phyloP scores from a whole-genome alignment of 2,888 invertebrate genomes.

The Lepidonotus clava region DNA sequence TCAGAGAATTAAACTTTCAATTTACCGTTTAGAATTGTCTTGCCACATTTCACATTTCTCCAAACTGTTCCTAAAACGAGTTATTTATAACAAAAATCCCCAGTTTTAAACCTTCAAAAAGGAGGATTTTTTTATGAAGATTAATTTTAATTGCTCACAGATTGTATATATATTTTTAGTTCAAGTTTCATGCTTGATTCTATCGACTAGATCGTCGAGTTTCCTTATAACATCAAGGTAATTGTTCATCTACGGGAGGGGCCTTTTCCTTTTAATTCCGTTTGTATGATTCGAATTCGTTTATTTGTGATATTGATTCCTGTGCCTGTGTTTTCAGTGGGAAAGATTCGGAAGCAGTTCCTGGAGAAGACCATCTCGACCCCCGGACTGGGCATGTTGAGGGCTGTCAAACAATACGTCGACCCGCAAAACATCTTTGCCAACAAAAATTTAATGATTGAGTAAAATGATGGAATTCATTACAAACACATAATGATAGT shows the following conservation, averaged over 20 bases:
- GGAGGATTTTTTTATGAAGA: neutral
- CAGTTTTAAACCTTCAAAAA: too few species aligned
- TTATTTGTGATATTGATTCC: neutral
- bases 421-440: conserved; percentile 98
- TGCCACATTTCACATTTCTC: too few species aligned
- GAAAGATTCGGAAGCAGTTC: conserved; percentile 94
- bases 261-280: neutral
- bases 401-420: conserved; percentile 91
- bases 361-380: conserved; percentile 91
- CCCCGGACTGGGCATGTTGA: conserved; percentile 88
- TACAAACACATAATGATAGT: too few species aligned
- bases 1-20: neutral
- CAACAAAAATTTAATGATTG: conserved; percentile 87
- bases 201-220: too few species aligned
- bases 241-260: neutral
- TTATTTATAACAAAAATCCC: too few species aligned
- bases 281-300: too few species aligned
- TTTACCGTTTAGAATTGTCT: neutral
- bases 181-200: too few species aligned
- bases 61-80: too few species aligned
- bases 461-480: neutral
- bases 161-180: too few species aligned
- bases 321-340: conserved; percentile 84
- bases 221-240: neutral
- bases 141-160: neutral